A percentile compares a stretch with the other conserved stretches of the same genome.
These are phyloP conservation scores for Dasysyrphus tricinctus DNA, from an alignment of 2,888 invertebrate genomes.

Conservation along the genomic window DNA sequence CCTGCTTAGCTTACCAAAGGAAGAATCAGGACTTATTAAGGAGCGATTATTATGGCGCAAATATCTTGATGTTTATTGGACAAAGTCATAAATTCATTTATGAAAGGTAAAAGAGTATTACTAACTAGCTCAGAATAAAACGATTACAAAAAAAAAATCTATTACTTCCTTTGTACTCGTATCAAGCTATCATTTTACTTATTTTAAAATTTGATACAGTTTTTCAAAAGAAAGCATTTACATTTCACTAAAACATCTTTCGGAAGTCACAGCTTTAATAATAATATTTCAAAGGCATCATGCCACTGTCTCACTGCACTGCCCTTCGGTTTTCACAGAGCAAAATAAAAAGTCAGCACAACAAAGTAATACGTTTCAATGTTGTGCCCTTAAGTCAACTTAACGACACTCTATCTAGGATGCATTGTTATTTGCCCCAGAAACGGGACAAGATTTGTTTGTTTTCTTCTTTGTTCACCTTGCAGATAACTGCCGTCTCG, in stretches of 20 bases:
- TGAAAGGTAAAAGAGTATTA: no score
- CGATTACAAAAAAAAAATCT: no score
- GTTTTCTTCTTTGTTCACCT: slow-evolving; percentile 44
- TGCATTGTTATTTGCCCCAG: slow-evolving; percentile 48
- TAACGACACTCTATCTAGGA: slow-evolving; percentile 54
- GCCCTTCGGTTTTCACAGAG: slow-evolving; percentile 12
- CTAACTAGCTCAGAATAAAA: no score
- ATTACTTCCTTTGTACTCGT: no score
- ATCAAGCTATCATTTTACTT: no score
- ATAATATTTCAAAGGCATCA: background rate
- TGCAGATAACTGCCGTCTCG: slow-evolving; percentile 50
- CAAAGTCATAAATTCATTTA: no score
- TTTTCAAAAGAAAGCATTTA: background rate
- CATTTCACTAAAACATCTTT: background rate
- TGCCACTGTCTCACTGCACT: background rate
- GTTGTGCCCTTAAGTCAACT: slow-evolving; percentile 61
- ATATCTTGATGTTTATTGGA: no score
- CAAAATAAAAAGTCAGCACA: slow-evolving; percentile 8
- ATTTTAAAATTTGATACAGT: background rate
- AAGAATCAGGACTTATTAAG: no score
- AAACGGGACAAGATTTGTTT: slow-evolving; percentile 52
- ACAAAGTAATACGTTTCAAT: slow-evolving; percentile 51
- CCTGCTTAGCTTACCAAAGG: no score
- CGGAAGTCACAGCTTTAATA: background rate
- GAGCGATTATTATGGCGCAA: no score